phyloP scores from a whole-genome alignment of 2,888 invertebrate species.

The Drosophila meridiana region DNA sequence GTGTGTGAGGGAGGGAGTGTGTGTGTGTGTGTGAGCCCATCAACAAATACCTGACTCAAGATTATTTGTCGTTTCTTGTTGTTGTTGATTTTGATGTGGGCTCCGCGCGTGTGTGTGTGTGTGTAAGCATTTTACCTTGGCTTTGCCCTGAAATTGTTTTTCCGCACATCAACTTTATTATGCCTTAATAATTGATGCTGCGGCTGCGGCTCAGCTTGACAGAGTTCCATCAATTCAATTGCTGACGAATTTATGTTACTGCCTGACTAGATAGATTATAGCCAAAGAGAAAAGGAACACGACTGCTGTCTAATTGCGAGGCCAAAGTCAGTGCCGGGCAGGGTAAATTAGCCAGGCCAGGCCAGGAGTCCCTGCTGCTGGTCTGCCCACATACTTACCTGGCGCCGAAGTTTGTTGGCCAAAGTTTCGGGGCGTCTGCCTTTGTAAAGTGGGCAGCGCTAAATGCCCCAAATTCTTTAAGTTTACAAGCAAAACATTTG shows the following conservation, averaged over 20 bases:
- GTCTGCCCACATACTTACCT: slow-evolving; percentile 53
- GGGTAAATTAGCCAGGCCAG: slow-evolving; percentile 65
- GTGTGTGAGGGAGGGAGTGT: slow-evolving; percentile 8
- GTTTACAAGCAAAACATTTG: slow-evolving; percentile 80
- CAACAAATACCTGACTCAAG: slow-evolving; percentile 60
- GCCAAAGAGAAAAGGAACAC: slow-evolving; percentile 60
- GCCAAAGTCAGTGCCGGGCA: slow-evolving; percentile 11
- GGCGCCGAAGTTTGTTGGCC: slow-evolving; percentile 50
- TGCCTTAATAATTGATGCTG: slow-evolving; percentile 58
- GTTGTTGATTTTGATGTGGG: slow-evolving; percentile 16
- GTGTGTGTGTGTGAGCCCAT: slow-evolving; percentile 22
- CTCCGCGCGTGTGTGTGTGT: slow-evolving; percentile 4
- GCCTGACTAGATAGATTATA: slow-evolving; percentile 51
- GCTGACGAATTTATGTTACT: slow-evolving; percentile 56
- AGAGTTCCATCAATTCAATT: slow-evolving; percentile 42
- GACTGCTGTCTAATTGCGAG: slow-evolving; percentile 77
- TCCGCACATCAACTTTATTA: slow-evolving; percentile 58
- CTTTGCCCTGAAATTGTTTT: slow-evolving; percentile 51
- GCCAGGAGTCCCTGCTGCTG: background rate
- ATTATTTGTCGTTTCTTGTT: slow-evolving; percentile 48
- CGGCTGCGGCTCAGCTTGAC: slow-evolving; percentile 9
- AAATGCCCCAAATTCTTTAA: slow-evolving; percentile 81
- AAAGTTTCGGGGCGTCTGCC: slow-evolving; percentile 44
- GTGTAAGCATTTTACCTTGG: slow-evolving; percentile 16
- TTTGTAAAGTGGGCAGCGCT: slow-evolving; percentile 66